phyloP scores from a whole-genome alignment of 2,797 vertebrate species.

The Mus caroli region DNA sequence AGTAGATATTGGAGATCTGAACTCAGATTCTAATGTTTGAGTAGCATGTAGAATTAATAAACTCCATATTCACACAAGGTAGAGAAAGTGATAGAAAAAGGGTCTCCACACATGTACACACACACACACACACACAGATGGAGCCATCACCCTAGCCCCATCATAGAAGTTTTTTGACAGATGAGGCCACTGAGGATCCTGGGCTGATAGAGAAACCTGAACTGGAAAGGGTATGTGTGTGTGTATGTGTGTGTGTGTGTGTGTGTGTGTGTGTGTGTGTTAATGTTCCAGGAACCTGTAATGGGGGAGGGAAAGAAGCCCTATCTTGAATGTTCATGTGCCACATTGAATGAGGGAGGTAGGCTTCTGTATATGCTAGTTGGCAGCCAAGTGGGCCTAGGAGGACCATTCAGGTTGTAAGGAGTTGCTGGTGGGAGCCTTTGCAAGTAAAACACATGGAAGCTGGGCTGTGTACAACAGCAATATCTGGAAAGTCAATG shows the following conservation, averaged over 20 bases:
- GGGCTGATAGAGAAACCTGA: too few species aligned
- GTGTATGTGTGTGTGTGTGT: background rate
- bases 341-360: background rate
- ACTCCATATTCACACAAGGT: background rate
- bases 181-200: too few species aligned
- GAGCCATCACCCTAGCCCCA: too few species aligned
- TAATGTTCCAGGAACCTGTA: background rate
- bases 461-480: background rate
- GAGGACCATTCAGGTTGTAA: background rate
- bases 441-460: background rate
- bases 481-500: background rate
- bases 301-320: background rate
- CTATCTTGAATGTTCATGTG: background rate
- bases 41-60: background rate
- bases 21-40: background rate
- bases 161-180: too few species aligned
- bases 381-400: background rate
- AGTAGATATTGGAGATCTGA: background rate
- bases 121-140: background rate
- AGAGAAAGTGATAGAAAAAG: background rate
- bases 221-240: background rate
- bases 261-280: background rate
- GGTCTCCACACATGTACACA: background rate
- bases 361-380: background rate
- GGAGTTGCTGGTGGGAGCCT: background rate